Percentiles rank a stretch among this genome's conserved stretches.
Conservation (phyloP, 2,888 invertebrate species). For the Coelopa pilipes region DNA sequence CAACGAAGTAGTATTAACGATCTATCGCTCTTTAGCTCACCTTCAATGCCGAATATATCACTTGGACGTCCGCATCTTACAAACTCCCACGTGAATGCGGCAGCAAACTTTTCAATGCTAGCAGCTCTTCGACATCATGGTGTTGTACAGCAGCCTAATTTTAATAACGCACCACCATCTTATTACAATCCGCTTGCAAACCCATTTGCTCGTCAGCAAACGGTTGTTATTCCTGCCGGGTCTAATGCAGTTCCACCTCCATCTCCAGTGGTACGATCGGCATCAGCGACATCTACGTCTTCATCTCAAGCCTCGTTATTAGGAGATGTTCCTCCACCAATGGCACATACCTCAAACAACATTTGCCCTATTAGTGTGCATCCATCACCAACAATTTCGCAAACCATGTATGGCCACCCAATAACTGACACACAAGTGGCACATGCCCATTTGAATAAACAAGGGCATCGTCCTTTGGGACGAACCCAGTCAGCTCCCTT, state of each 20-base stretch:
- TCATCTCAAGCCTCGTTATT: slow-evolving; percentile 63
- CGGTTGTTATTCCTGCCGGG: slow-evolving; percentile 40
- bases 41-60: slow-evolving; percentile 97
- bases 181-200: slow-evolving; percentile 60
- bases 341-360: slow-evolving; percentile 59
- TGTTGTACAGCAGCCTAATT: slow-evolving; percentile 42
- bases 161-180: slow-evolving; percentile 55
- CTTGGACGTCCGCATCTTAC: slow-evolving; percentile 82
- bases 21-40: slow-evolving; percentile 88
- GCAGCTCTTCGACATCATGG: slow-evolving; percentile 61
- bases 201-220: slow-evolving; percentile 49
- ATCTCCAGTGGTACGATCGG: slow-evolving; percentile 70
- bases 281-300: slow-evolving; percentile 66
- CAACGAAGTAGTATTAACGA: slow-evolving; percentile 78
- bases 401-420: slow-evolving; percentile 64
- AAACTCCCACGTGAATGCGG: slow-evolving; percentile 68
- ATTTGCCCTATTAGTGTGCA: slow-evolving; percentile 33
- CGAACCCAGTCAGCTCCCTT: slow-evolving; percentile 95
- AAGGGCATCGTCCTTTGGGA: slow-evolving; percentile 83
- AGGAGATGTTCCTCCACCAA: slow-evolving; percentile 61
- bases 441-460: slow-evolving; percentile 76
- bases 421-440: slow-evolving; percentile 76
- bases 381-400: slow-evolving; percentile 44
- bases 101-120: slow-evolving; percentile 59
- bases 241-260: slow-evolving; percentile 45